phyloP scores from a whole-genome alignment of 2,797 vertebrate species.

The Silurus lanzhouensis region DNA sequence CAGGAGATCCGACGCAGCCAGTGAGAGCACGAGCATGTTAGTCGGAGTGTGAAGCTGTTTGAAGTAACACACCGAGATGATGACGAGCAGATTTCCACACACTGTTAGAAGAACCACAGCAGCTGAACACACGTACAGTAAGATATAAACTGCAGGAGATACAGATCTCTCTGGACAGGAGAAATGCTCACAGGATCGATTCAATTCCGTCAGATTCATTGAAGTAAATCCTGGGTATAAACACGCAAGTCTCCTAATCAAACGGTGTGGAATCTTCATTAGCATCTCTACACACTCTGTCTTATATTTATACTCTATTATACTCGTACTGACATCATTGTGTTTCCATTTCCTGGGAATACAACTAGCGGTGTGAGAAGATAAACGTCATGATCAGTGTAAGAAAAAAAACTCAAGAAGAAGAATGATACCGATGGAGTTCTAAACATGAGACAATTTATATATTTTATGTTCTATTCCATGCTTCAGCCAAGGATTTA shows the following conservation, averaged over 20 bases:
- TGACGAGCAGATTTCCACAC: slow-evolving; percentile 54
- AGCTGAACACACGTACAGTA: slow-evolving; percentile 41
- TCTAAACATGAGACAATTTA: too few relatives aligned
- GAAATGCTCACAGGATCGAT: slow-evolving; percentile 32
- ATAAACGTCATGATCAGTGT: too few relatives aligned
- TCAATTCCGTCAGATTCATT: slow-evolving; percentile 32
- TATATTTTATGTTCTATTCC: too few relatives aligned
- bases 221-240: background rate
- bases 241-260: too few relatives aligned
- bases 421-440: too few relatives aligned
- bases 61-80: slow-evolving; percentile 55
- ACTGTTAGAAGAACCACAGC: slow-evolving; percentile 52
- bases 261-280: background rate
- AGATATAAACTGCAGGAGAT: slow-evolving; percentile 34
- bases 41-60: slow-evolving; percentile 57
- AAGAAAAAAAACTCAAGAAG: too few relatives aligned
- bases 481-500: too few relatives aligned
- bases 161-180: slow-evolving; percentile 46
- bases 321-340: background rate
- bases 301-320: background rate
- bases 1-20: slow-evolving; percentile 46
- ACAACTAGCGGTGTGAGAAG: background rate
- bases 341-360: background rate
- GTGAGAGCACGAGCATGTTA: slow-evolving; percentile 36
- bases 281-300: too few relatives aligned